Percentiles rank a stretch among this genome's conserved stretches.
Evolutionary conservation across 2,888 invertebrate genomes (phyloP).

Genomic region (Tricholauxania praeusta): DNA sequence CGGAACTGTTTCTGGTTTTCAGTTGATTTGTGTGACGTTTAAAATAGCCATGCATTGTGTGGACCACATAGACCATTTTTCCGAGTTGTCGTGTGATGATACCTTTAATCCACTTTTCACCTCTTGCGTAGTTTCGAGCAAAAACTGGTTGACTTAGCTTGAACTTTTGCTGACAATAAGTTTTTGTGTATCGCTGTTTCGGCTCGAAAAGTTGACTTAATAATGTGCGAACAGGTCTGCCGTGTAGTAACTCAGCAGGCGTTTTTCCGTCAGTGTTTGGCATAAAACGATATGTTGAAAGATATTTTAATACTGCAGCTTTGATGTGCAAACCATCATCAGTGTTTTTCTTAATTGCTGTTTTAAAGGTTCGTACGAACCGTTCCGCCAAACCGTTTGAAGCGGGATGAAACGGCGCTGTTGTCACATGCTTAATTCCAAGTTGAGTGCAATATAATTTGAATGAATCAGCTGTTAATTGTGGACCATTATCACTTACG

Average conservation of each 20-base stretch:
- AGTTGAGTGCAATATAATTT: conserved; percentile 45
- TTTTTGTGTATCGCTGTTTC: neutral
- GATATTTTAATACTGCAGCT: conserved; percentile 25
- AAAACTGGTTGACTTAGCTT: conserved; percentile 21
- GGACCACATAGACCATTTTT: conserved; percentile 7
- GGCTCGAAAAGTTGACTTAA: conserved; percentile 26
- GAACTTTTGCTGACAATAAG: conserved; percentile 3
- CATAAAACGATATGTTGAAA: conserved; percentile 40
- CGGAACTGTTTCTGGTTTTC: neutral
- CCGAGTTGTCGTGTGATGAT: conserved; percentile 4
- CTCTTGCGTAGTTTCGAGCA: conserved; percentile 27
- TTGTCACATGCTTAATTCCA: conserved; percentile 50
- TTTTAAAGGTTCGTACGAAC: conserved; percentile 5
- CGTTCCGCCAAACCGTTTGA: conserved; percentile 31
- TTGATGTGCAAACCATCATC: conserved; percentile 19
- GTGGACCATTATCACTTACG: conserved; percentile 51
- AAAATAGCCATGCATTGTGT: conserved; percentile 3
- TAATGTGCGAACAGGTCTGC: conserved; percentile 38
- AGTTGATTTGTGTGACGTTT: neutral
- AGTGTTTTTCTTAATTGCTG: conserved; percentile 11
- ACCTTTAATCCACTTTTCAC: conserved; percentile 7
- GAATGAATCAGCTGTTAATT: conserved; percentile 48
- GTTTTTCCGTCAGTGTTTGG: conserved; percentile 38
- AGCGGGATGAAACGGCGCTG: conserved; percentile 48
- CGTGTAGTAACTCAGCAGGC: conserved; percentile 38